Evolutionary conservation across 2,113 vertebrate genomes (phyloP).

Genomic region (Physeter macrocephalus): DNA sequence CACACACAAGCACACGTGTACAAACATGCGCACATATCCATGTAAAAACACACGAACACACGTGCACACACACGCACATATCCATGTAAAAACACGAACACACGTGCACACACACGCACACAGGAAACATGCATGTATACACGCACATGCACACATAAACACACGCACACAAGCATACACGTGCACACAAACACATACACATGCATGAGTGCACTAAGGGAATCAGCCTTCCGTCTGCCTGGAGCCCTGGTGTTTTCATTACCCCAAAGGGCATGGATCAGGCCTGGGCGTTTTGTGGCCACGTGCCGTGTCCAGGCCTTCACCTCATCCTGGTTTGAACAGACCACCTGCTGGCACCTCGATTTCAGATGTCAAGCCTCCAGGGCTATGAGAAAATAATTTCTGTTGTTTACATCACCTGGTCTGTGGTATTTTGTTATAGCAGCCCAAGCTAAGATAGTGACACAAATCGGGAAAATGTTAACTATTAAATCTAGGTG

Average conservation of each 20-base stretch:
- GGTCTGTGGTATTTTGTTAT: background rate
- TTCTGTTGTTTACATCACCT: background rate
- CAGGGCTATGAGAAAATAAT: background rate
- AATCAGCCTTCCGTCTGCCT: no score
- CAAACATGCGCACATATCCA: background rate
- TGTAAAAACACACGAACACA: no score
- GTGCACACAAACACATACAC: background rate
- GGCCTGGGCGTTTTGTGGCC: background rate
- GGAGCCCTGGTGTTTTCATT: background rate
- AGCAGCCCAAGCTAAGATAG: background rate
- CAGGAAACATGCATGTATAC: fast-evolving
- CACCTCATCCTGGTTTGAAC: background rate
- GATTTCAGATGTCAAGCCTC: background rate
- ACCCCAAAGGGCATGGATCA: background rate
- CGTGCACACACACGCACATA: fast-evolving
- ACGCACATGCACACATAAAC: no score
- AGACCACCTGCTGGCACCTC: background rate
- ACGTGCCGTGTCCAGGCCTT: fast-evolving
- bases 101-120: fast-evolving
- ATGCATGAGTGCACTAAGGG: background rate
- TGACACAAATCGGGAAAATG: fast-evolving
- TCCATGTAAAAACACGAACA: background rate
- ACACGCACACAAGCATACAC: background rate
- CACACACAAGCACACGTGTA: fast-evolving
- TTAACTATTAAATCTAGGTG: fast-evolving